Percentiles rank a stretch among this genome's conserved stretches.
These are phyloP conservation scores for Pelodytes ibericus DNA, from an alignment of 2,797 vertebrate genomes.

Conservation along the genomic window DNA sequence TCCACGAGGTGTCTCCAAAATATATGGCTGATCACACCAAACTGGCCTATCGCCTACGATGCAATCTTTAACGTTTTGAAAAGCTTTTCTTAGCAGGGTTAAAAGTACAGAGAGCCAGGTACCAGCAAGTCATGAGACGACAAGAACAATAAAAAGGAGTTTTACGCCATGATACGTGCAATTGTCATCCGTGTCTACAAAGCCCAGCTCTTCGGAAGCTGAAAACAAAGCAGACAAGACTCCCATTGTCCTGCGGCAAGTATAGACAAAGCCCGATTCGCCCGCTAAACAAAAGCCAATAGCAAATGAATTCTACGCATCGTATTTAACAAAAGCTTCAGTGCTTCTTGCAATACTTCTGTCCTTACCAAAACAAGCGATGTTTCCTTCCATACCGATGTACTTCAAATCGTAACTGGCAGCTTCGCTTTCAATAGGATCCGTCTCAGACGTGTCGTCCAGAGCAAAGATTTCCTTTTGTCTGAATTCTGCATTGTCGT, in stretches of 20 bases:
- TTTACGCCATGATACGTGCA: background rate
- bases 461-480: constrained; percentile 95
- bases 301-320: constrained; percentile 2
- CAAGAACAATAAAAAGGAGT: constrained; percentile 12
- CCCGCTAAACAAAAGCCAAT: constrained; percentile 27
- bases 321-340: background rate
- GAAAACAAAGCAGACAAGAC: constrained; percentile 24
- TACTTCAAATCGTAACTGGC: constrained; percentile 96
- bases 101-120: too few species aligned
- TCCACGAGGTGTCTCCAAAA: too few species aligned
- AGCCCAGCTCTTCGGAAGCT: background rate
- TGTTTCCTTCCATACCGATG: constrained; percentile 96
- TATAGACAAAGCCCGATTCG: background rate
- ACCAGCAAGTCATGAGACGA: constrained; percentile 1
- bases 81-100: too few species aligned
- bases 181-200: constrained; percentile 9
- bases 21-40: too few species aligned
- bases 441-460: constrained; percentile 93
- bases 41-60: too few species aligned
- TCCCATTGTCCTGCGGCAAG: constrained; percentile 6
- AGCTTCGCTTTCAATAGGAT: constrained; percentile 92
- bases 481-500: constrained; percentile 97
- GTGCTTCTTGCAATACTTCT: constrained; percentile 40
- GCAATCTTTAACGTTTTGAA: too few species aligned
- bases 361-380: constrained; percentile 94